Evolutionary conservation across 2,797 vertebrate species (phyloP).

Genomic region (Chloroceryle inda): DNA sequence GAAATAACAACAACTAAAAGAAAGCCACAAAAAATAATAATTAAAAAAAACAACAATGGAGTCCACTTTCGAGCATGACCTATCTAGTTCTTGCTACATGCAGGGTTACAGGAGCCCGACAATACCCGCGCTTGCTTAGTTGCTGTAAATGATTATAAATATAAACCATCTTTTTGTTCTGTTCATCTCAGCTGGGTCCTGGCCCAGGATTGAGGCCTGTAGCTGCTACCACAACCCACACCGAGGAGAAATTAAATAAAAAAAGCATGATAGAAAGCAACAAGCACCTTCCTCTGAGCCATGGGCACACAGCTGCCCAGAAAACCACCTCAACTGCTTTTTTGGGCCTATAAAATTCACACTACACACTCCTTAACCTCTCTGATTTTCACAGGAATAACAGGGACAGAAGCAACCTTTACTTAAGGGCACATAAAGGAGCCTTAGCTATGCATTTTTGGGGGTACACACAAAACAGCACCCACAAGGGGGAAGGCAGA

Average conservation of each 20-base stretch:
- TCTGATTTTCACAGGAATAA: neutral
- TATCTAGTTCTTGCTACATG: neutral
- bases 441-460: rapidly evolving
- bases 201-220: neutral
- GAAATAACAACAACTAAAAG: neutral
- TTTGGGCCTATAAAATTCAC: rapidly evolving
- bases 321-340: rapidly evolving
- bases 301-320: rapidly evolving
- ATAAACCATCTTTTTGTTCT: neutral
- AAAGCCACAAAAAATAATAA: neutral
- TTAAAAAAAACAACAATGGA: neutral
- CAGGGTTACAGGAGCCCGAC: neutral
- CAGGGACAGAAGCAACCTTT: rapidly evolving
- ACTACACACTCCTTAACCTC: neutral
- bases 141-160: neutral
- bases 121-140: rapidly evolving
- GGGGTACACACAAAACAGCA: neutral
- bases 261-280: no score
- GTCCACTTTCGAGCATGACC: neutral
- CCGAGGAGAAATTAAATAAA: rapidly evolving
- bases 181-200: neutral
- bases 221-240: neutral
- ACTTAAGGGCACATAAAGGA: neutral
- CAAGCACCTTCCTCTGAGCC: rapidly evolving
- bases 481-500: rapidly evolving